Evolutionary conservation across 2,113 vertebrate species (phyloP).

Genomic region (Sorex fumeus): DNA sequence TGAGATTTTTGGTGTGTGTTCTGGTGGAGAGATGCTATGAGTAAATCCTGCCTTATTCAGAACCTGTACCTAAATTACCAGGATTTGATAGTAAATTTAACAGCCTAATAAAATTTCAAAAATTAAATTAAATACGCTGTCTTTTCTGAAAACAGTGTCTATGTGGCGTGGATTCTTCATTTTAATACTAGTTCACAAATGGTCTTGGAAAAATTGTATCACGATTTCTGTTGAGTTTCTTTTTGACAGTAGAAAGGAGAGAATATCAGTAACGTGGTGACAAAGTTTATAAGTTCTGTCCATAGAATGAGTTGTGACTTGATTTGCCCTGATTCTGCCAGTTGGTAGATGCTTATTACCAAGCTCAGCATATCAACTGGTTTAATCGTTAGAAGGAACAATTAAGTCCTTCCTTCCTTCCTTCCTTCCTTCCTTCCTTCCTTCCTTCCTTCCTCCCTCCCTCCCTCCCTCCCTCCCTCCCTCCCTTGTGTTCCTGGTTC

Average conservation of each 20-base stretch:
- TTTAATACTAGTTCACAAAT: constrained; percentile 36
- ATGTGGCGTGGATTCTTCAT: neutral
- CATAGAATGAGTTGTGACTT: constrained; percentile 69
- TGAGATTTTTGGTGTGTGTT: neutral
- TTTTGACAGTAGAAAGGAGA: constrained; percentile 44
- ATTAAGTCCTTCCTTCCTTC: constrained; percentile 62
- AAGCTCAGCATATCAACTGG: constrained; percentile 58
- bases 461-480: too few species aligned
- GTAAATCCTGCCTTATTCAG: constrained; percentile 39
- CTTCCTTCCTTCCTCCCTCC: too few species aligned
- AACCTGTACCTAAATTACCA: constrained; percentile 25
- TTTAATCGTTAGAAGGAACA: constrained; percentile 72
- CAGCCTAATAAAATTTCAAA: constrained; percentile 43
- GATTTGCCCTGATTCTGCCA: constrained; percentile 62
- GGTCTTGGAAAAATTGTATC: constrained; percentile 14
- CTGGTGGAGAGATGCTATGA: neutral
- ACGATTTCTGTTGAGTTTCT: constrained; percentile 35
- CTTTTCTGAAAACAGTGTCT: constrained; percentile 38
- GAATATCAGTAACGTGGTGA: constrained; percentile 42
- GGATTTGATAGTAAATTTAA: neutral
- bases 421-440: too few species aligned
- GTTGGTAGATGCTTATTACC: constrained; percentile 15
- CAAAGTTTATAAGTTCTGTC: constrained; percentile 75
- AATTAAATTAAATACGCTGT: constrained; percentile 33
- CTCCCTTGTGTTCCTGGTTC: constrained; percentile 86